Evolutionary conservation across 1,140 invertebrate genomes (phyloP).

Genomic region (Microplitis demolitor): DNA sequence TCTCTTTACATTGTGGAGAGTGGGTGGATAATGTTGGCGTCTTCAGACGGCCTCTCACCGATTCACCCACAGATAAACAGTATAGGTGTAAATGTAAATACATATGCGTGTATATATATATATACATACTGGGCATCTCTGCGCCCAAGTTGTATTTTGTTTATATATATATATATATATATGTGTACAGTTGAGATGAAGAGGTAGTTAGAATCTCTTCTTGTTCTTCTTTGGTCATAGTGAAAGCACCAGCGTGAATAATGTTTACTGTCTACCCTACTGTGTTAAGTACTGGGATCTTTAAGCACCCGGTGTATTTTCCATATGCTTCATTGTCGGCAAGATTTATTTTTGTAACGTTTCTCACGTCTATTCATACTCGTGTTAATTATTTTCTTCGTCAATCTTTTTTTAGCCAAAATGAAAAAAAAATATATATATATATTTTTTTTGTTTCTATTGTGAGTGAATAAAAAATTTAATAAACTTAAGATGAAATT

Average conservation of each 20-base stretch:
- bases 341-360: constrained; percentile 17
- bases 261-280: constrained; percentile 1
- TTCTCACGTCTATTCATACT: background rate
- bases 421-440: background rate
- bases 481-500: too few species aligned
- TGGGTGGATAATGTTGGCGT: constrained; percentile 1
- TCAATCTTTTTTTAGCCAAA: background rate
- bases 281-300: constrained; percentile 1
- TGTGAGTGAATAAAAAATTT: too few species aligned
- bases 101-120: background rate
- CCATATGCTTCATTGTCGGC: constrained; percentile 23
- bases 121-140: background rate
- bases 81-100: background rate
- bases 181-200: background rate
- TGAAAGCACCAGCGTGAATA: constrained; percentile 11
- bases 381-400: background rate
- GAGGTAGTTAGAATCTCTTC: background rate
- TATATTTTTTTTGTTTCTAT: too few species aligned
- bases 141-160: background rate
- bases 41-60: constrained; percentile 7
- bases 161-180: background rate
- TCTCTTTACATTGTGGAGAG: constrained; percentile 16
- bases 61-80: background rate
- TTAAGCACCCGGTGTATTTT: constrained; percentile 12
- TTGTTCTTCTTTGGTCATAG: background rate